Base-by-base conservation (phyloP, 2,113 vertebrate genomes). In the Tonatia bakeri region DNA sequence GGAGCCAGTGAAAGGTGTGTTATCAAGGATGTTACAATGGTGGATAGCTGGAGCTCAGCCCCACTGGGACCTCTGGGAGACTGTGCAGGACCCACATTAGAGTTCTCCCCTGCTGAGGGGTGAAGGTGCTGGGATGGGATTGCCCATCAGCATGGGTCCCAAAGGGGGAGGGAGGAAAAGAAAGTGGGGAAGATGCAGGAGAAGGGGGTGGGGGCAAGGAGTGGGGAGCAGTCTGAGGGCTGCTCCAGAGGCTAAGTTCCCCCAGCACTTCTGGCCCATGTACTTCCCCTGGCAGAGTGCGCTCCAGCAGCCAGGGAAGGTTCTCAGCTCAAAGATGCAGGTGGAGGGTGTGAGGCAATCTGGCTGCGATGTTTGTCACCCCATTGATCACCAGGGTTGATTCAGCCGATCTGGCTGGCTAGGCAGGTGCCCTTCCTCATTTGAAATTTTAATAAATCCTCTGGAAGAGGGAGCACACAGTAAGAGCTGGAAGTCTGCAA, bases 401-500 rank as follows among this genome's bases (percentile, higher is more conserved):
- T 59, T 59, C 22, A 22, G 56, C 56, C 24, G 22, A 59, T 24
- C 22, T 59, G 56, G 22, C 56, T 59, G 56, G 56, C 56, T 59
- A 59, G 56, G 56, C 20, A 7, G 20, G 7, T 59, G 56, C 50
- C 16, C 50, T 17, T 52, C 22, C 50, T 83, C n/a, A 15, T 70
- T 67, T 54, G n/a, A 87, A 75, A 82, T 92, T 65, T 33, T 70
- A 80, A 77, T 92, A 50, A 45, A 75, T 73, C 91, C 72, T 90
- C 73, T 83, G 90, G 61, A 92, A 84, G 80, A 90, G 14, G 38
- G 65, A 38, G 61, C 38, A 31, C 65, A 5, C n/a, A 72, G 79
- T 1, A 22, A 61, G 65, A 83, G 54, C 80, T 64, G 43, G 61
- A 52, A 84, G 87, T 91, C 90, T 91, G 86, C 85, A 95, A 87